Conservation (phyloP, 1,140 invertebrate species). For the Bathynomus jamesi region DNA sequence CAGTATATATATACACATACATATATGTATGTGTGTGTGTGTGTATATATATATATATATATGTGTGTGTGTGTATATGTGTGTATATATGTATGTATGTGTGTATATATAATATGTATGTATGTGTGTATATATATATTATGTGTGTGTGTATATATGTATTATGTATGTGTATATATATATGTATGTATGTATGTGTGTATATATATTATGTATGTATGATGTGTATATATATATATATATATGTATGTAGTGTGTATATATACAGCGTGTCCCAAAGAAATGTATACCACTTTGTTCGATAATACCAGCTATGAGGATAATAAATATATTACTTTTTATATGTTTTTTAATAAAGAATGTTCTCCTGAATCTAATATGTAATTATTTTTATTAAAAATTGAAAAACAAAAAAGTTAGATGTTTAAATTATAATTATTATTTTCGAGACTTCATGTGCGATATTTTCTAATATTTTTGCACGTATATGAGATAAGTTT, state of each 20-base stretch:
- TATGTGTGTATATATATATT: background rate
- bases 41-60: background rate
- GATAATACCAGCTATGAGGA: no score
- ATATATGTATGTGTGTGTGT: background rate
- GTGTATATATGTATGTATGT: background rate
- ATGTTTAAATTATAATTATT: no score
- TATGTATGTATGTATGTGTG: background rate
- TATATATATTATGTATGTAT: background rate
- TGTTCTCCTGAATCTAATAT: no score
- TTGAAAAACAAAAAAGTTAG: no score
- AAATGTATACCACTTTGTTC: no score
- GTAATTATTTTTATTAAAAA: no score
- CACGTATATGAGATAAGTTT: no score
- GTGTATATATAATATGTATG: background rate
- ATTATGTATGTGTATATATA: background rate
- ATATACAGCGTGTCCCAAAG: slow-evolving; percentile 16
- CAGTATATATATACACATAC: background rate
- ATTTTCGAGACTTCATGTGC: no score
- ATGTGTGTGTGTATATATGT: background rate
- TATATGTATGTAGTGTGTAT: background rate
- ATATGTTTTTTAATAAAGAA: no score
- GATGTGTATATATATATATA: background rate
- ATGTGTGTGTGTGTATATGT: background rate
- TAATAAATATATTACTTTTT: no score
- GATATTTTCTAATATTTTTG: no score